Percentiles rank a stretch among this genome's conserved stretches.
Evolutionary conservation across 2,888 invertebrate genomes (phyloP).

Genomic region (Drosophila atripex): DNA sequence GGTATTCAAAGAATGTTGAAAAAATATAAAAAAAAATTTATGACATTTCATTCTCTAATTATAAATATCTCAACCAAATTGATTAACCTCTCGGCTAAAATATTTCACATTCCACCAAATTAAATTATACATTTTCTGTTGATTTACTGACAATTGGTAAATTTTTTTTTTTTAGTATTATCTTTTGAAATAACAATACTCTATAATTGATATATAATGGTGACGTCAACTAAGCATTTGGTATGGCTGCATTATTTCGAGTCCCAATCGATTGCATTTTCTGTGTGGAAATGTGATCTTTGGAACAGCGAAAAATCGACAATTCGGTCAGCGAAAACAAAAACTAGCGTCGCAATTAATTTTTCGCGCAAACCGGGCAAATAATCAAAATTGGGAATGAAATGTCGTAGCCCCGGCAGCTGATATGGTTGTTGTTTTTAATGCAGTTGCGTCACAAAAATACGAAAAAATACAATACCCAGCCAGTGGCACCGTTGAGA

Average conservation of each 20-base stretch:
- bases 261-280: background rate
- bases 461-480: slow-evolving; percentile 24
- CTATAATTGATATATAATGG: slow-evolving; percentile 4
- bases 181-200: background rate
- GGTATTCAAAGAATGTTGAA: no score
- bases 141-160: background rate
- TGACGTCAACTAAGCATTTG: slow-evolving; percentile 6
- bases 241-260: slow-evolving; percentile 23
- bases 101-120: background rate
- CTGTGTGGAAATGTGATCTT: slow-evolving; percentile 8
- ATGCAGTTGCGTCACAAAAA: slow-evolving; percentile 24
- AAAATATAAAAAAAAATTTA: no score
- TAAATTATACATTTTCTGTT: background rate
- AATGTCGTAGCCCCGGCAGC: slow-evolving; percentile 16
- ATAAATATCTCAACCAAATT: background rate
- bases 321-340: slow-evolving; percentile 55
- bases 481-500: background rate
- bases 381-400: slow-evolving; percentile 74
- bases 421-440: slow-evolving; percentile 17
- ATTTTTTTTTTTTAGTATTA: background rate
- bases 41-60: background rate
- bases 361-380: slow-evolving; percentile 67
- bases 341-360: slow-evolving; percentile 63
- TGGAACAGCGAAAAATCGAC: slow-evolving; percentile 15
- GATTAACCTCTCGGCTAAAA: background rate